phyloP scores from a whole-genome alignment of 2,113 vertebrate species.

The Eupsittula cactorum region DNA sequence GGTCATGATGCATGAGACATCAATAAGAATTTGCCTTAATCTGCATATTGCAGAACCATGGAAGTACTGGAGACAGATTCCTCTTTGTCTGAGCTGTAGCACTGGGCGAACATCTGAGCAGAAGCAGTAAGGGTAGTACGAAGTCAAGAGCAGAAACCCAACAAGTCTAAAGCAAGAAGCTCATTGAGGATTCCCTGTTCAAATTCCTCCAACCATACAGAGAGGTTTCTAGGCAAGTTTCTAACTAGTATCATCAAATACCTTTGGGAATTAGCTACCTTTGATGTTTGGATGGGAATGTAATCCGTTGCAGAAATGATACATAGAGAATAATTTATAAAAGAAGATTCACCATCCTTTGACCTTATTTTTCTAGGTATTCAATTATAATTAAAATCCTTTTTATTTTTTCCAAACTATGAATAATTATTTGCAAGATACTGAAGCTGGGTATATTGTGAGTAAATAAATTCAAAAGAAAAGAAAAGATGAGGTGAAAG shows the following conservation, averaged over 20 bases:
- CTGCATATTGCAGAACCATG: background rate
- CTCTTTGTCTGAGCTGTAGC: background rate
- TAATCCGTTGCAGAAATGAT: background rate
- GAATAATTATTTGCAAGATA: background rate
- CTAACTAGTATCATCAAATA: background rate
- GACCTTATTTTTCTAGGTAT: background rate
- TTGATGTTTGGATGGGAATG: background rate
- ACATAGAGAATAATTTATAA: background rate
- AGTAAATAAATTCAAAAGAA: background rate
- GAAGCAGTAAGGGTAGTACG: background rate
- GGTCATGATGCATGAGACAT: accelerated
- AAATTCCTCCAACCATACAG: background rate
- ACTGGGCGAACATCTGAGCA: background rate
- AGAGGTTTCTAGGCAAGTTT: background rate
- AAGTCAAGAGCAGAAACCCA: background rate
- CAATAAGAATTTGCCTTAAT: background rate
- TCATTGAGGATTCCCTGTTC: background rate
- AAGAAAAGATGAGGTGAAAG: background rate
- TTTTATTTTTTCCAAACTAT: background rate
- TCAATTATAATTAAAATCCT: background rate
- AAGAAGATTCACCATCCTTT: background rate
- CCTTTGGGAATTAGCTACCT: background rate
- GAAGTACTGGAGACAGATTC: background rate
- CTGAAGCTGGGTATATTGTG: background rate
- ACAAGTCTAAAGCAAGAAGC: background rate